A percentile compares a stretch with the other conserved stretches of the same genome.
Evolutionary conservation across 2,888 invertebrate species (phyloP).

Genomic region (Aleiodes testaceus): DNA sequence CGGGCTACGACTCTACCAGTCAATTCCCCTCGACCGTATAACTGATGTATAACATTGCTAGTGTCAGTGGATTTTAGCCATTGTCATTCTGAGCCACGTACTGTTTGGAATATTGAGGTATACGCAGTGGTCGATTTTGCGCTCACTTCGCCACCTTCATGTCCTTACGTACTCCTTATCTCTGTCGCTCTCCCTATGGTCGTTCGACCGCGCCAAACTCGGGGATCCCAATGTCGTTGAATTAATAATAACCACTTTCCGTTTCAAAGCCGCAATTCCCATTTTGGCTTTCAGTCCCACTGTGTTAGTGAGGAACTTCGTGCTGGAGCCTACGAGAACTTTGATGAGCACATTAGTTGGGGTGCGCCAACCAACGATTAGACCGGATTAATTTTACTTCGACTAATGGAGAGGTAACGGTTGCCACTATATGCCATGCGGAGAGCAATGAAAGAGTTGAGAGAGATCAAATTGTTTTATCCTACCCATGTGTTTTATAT

Average conservation of each 20-base stretch:
- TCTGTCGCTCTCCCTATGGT: conserved; percentile 26
- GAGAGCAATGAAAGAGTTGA: not conserved
- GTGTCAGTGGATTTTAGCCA: not conserved
- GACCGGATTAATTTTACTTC: conserved; percentile 45
- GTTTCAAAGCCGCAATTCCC: conserved; percentile 33
- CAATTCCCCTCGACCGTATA: conserved; percentile 24
- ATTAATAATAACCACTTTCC: conserved; percentile 64
- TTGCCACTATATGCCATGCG: conserved; percentile 8
- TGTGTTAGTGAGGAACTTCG: conserved; percentile 41
- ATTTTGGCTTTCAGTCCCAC: conserved; percentile 25
- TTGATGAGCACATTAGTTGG: conserved; percentile 39
- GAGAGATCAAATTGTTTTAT: conserved; percentile 7
- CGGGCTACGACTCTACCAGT: conserved; percentile 53
- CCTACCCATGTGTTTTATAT: conserved; percentile 48
- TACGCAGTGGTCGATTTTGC: not conserved
- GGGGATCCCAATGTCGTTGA: conserved; percentile 62
- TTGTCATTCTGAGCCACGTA: not conserved
- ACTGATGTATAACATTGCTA: conserved; percentile 27
- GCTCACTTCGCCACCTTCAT: not conserved
- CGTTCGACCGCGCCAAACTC: conserved; percentile 38
- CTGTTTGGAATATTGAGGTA: not conserved
- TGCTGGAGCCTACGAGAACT: conserved; percentile 45
- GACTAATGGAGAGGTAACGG: conserved; percentile 44
- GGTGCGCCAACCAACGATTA: conserved; percentile 38
- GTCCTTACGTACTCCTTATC: not conserved